These are phyloP conservation scores for Platycnemis pennipes DNA, from an alignment of 2,888 invertebrate genomes.

Conservation along the genomic window DNA sequence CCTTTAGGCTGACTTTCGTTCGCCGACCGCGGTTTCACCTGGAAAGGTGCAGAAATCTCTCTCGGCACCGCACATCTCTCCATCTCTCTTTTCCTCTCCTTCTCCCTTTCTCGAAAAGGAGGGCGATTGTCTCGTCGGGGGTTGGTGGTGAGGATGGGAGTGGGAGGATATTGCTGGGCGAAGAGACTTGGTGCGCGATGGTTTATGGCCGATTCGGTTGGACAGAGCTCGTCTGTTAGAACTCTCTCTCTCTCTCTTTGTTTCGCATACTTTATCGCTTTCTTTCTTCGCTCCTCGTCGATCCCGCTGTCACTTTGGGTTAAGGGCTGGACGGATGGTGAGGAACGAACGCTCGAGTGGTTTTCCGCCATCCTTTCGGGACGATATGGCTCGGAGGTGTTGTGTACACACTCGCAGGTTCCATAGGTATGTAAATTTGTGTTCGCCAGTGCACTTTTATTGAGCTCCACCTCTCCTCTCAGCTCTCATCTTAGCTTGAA, in stretches of 20 bases:
- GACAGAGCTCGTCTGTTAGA: not conserved
- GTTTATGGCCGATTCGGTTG: slow-evolving; percentile 40
- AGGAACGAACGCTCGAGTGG: not conserved
- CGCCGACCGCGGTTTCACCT: slow-evolving; percentile 20
- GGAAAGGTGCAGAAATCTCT: not conserved
- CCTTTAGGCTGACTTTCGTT: not conserved
- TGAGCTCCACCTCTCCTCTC: not conserved
- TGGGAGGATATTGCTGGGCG: not conserved
- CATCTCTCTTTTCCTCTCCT: too few relatives aligned
- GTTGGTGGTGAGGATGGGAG: not conserved
- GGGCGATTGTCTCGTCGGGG: slow-evolving; percentile 24
- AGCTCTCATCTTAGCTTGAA: not conserved
- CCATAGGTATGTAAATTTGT: not conserved
- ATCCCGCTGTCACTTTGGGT: not conserved
- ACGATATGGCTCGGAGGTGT: not conserved
- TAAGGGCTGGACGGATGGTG: not conserved
- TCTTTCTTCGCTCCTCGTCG: not conserved
- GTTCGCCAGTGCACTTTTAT: not conserved
- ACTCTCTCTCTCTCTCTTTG: not conserved
- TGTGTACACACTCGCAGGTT: not conserved
- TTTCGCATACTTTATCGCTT: not conserved
- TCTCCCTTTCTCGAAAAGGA: slow-evolving; percentile 3
- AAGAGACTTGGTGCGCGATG: not conserved
- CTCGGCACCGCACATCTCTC: not conserved
- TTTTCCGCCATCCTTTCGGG: not conserved